Evolutionary conservation across 2,888 invertebrate genomes (phyloP), one percentile per base, ranked within the genome.

Genomic region (Drosophila aldrichi): DNA sequence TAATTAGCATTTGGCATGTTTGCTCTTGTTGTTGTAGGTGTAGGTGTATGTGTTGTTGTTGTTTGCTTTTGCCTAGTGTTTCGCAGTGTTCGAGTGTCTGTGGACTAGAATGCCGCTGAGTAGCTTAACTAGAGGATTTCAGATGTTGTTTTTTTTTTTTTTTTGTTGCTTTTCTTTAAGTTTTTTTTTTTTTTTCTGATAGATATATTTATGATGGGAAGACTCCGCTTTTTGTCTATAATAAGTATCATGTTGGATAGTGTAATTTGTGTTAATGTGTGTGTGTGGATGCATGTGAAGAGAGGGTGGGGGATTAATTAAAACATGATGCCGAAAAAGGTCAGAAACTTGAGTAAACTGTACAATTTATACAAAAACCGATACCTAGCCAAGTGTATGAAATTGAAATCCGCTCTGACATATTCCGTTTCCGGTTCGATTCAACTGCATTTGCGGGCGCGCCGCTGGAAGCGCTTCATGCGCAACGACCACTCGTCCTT

Each of bases 361-460:
- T 92, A 92, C 92, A 92, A 88, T 92, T 92, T 92, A 92, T 92
- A 92, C 92, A 92, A 89, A 88, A 92, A 90, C 89, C 90, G 90
- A 91, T 91, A 91, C 88, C 91, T 90, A 86, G 91, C 91, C 91
- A 92, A 89, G 82, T 91, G 87, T 85, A 91, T 90, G 90, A 91
- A 92, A 91, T 90, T 92, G 90, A 90, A 92, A 88, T 92, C 92
- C 82, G 91, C 83, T 90, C 86, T 92, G 91, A 92, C 88, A 90
- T 91, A 92, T 86, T 92, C 92, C 91, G 92, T 91, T 92, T 92
- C 91, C 92, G 92, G 92, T 85, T 92, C 92, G 92, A 92, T 92
- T 92, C 92, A 92, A 91, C 92, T 92, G 87, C 92, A 92, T 92
- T 92, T 92, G 74, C 92, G 92, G 46, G 92, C 92, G 54, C 92